Base-by-base conservation (phyloP, 2,888 invertebrate genomes). In the Megamerina dolium region DNA sequence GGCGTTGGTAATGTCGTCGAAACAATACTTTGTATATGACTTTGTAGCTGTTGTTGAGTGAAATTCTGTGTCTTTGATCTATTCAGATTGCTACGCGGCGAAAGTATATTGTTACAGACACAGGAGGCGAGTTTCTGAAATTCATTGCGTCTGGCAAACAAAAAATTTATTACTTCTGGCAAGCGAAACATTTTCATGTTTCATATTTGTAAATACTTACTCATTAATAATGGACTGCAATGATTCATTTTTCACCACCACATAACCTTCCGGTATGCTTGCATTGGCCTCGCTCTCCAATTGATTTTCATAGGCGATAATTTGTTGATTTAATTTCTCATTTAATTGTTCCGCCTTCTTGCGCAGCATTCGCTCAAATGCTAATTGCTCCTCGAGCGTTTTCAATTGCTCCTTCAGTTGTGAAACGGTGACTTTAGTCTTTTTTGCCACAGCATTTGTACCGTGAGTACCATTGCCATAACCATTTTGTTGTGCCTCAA, bases 291-390 rank as follows among this genome's bases (percentile, higher is more conserved):
- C 47, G 18, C 43, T 42, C 33, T 48, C 48, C 19, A 61, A 37
- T 40, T 51, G 52, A 1, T 49, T 53, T n/a, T 63, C 59, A 17
- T 55, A 71, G 42, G 75, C 73, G 53, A 78, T 74, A 58, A 83
- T 73, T 65, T 81, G 79, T 14, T 75, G 71, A 38, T 79, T 77
- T 4, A 83, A 70, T 56, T 78, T 78, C 46, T 74, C 68, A 58
- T 81, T 82, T 21, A 79, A 62, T 53, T 76, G 76, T 58, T 82
- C 82, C 2, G 79, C 75, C 61, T 81, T 77, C 50, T 77, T 76
- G n/a, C 82, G 73, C 52, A 78, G 75, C 1, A 74, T 72, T 27
- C 77, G 78, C 66, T 83, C 82, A 31, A 77, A 76, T 48, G 78
- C 76, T 4, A 82, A 61, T 64, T 81, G 77, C 42, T 77, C 76